A percentile compares a stretch with the other conserved stretches of the same genome.
phyloP scores from a whole-genome alignment of 2,888 invertebrate species.

The Acheta domesticus region DNA sequence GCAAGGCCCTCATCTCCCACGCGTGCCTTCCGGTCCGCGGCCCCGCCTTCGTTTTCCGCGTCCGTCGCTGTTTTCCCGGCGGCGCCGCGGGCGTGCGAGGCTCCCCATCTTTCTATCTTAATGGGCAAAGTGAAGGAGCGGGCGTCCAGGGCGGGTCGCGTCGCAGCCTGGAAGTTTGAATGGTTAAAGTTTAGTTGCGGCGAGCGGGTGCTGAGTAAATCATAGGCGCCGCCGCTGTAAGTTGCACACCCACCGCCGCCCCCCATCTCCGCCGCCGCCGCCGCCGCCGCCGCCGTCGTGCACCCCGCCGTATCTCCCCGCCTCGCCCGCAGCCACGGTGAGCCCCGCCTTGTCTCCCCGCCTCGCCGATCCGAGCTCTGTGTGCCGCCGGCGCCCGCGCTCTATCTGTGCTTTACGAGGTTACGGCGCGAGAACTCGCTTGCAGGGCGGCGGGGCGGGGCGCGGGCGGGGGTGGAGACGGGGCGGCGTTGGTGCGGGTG shows the following conservation, averaged over 20 bases:
- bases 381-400: no score
- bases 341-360: no score
- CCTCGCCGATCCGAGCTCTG: no score
- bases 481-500: no score
- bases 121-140: neutral
- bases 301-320: no score
- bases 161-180: neutral
- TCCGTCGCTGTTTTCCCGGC: neutral
- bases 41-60: neutral
- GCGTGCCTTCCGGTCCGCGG: no score
- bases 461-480: no score
- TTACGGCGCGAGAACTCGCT: no score
- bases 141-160: neutral
- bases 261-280: neutral
- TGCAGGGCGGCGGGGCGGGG: no score
- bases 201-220: neutral
- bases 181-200: constrained; percentile 10
- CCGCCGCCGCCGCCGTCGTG: neutral
- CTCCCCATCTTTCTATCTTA: constrained; percentile 9
- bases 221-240: neutral
- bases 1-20: no score
- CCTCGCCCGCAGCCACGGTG: no score
- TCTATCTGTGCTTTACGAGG: no score
- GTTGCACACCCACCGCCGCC: neutral
- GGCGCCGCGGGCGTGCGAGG: neutral